Evolutionary conservation across 1,140 invertebrate genomes (phyloP).

Genomic region (Himalopsyche phryganea): DNA sequence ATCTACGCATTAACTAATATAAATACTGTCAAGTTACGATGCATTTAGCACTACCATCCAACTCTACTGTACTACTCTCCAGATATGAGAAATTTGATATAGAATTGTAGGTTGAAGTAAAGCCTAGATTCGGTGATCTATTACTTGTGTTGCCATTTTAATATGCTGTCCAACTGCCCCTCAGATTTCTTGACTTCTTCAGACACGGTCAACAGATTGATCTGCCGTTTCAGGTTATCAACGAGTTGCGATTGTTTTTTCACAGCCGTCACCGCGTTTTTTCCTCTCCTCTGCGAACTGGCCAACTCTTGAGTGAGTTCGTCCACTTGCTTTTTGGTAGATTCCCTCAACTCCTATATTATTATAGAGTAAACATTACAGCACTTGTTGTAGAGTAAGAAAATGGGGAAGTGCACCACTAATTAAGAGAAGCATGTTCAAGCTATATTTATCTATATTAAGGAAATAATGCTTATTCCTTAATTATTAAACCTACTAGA

Average conservation of each 20-base stretch:
- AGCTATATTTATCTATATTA: neutral
- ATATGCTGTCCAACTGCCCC: constrained; percentile 17
- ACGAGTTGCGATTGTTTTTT: constrained; percentile 21
- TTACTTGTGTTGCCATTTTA: constrained; percentile 10
- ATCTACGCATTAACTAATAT: too few species aligned
- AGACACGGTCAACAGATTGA: constrained; percentile 2
- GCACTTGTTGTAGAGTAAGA: neutral
- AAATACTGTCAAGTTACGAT: too few species aligned
- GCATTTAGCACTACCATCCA: too few species aligned
- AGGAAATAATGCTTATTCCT: neutral
- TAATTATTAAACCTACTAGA: too few species aligned
- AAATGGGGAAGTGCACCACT: neutral
- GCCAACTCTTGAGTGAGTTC: constrained; percentile 10
- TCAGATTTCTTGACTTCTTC: constrained; percentile 4
- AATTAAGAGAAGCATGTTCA: neutral
- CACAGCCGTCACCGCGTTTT: constrained; percentile 4
- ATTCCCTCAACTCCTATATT: constrained; percentile 13
- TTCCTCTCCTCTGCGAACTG: constrained; percentile 9
- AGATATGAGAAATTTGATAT: too few species aligned
- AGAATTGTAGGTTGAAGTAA: too few species aligned
- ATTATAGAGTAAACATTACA: neutral
- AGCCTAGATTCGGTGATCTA: too few species aligned
- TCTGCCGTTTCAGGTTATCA: constrained; percentile 28
- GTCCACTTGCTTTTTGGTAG: constrained; percentile 11
- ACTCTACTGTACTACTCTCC: too few species aligned